These are phyloP conservation scores for Malurus melanocephalus DNA, from an alignment of 2,113 vertebrate species.

Conservation along the genomic window DNA sequence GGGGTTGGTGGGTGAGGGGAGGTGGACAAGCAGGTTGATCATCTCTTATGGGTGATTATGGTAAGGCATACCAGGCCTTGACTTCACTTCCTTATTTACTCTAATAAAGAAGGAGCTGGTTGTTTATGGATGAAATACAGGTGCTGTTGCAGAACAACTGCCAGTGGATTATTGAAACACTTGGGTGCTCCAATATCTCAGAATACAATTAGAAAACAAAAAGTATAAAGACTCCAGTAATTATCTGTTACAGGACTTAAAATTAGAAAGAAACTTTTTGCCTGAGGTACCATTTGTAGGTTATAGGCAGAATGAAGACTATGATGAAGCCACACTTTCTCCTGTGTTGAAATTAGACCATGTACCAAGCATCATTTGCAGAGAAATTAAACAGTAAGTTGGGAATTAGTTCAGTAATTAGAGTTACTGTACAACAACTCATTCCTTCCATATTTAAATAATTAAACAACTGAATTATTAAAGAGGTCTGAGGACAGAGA, in stretches of 20 bases:
- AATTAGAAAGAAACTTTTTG: neutral
- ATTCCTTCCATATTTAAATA: neutral
- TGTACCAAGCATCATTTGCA: neutral
- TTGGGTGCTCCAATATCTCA: neutral
- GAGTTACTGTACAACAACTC: neutral
- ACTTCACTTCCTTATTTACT: neutral
- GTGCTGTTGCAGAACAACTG: neutral
- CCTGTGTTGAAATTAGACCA: neutral
- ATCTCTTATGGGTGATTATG: neutral
- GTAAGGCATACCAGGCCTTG: neutral
- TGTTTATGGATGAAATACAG: neutral
- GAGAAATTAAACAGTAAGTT: neutral
- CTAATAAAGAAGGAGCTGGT: neutral
- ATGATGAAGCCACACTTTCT: neutral
- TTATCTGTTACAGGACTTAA: neutral
- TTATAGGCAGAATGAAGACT: neutral
- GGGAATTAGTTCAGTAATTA: neutral
- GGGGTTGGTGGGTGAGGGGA: neutral
- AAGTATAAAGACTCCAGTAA: neutral
- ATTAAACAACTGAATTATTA: neutral
- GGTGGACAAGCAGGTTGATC: neutral
- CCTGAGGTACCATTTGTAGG: neutral
- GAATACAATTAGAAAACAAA: neutral
- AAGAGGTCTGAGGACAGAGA: neutral
- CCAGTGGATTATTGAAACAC: neutral